Percentiles rank a stretch among this genome's conserved stretches.
Evolutionary conservation across 2,888 invertebrate genomes (phyloP).

Genomic region (Lasioglossum lativentre): DNA sequence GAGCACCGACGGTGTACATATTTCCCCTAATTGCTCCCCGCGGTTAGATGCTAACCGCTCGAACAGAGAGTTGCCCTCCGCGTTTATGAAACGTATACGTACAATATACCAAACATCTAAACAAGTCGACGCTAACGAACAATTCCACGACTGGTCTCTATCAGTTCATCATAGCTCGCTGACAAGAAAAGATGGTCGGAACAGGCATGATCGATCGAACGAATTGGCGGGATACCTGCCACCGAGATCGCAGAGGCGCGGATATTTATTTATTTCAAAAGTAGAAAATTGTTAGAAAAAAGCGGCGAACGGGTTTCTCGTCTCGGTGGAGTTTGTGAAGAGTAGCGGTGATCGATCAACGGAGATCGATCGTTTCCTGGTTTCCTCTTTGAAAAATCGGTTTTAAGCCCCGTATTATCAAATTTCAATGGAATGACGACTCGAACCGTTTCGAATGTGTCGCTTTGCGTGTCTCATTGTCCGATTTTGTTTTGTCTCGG

Average conservation of each 20-base stretch:
- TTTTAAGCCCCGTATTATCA: neutral
- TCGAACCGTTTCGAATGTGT: neutral
- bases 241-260: constrained; percentile 41
- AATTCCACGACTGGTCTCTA: constrained; percentile 22
- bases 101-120: constrained; percentile 5
- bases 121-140: constrained; percentile 24
- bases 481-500: neutral
- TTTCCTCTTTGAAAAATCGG: neutral
- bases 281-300: constrained; percentile 64
- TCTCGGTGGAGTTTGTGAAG: constrained; percentile 21
- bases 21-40: neutral
- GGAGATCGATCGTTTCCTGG: constrained; percentile 10
- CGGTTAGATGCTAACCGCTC: neutral
- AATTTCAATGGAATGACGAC: neutral
- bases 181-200: constrained; percentile 7
- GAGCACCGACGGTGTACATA: neutral
- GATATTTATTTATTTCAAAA: constrained; percentile 33
- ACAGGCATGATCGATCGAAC: constrained; percentile 29
- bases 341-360: constrained; percentile 1
- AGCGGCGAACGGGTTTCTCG: constrained; percentile 42
- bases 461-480: neutral
- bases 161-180: neutral
- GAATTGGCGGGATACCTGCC: constrained; percentile 36
- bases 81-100: neutral
- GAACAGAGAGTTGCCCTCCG: constrained; percentile 48